Base-by-base conservation (phyloP, 2,888 invertebrate genomes). In the Deilephila elpenor region DNA sequence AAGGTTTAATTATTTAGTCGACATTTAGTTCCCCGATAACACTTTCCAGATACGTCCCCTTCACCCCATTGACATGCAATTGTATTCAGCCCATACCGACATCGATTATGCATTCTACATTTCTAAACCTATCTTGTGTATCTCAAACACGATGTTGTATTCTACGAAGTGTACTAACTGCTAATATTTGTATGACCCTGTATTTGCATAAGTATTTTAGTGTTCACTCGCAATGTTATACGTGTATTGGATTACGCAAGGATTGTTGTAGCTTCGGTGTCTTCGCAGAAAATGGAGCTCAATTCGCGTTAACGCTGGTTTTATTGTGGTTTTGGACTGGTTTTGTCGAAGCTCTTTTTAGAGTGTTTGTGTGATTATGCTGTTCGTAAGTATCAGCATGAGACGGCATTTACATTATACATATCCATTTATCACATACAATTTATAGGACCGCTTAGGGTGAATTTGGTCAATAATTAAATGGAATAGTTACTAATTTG, bases 201-300 rank as follows among this genome's bases (percentile, higher is more conserved):
- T 83, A 78, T 84, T 84, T 82, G 78, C 74, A 74, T 74, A 75
- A 80, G 78, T 74, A 77, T 78, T 80, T 84, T 79, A 78, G 79
- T 75, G 73, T 73, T 74, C 59, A 29, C 60, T 73, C 61, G 80
- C 77, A 80, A 80, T 79, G 73, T 78, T 79, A 74, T 73, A 76
- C 77, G 77, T 78, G 75, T 74, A 77, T 76, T 74, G 74, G 74
- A 77, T 83, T 83, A 81, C 81, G 81, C 78, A 80, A 80, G 74
- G 72, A 75, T 76, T 74, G 70, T 77, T 77, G 74, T 76, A 73
- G 73, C n/a, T 70, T 56, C 74, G 71, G 74, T 74, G 76, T 75
- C 67, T 70, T 84, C 79, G 73, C 37, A 75, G 80, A 83, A 86
- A 81, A 81, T 71, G 72, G 73, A 62, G 60, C 75, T 72, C 67